Evolutionary conservation across 2,888 invertebrate species (phyloP).

Genomic region (Antheraea assamensis): DNA sequence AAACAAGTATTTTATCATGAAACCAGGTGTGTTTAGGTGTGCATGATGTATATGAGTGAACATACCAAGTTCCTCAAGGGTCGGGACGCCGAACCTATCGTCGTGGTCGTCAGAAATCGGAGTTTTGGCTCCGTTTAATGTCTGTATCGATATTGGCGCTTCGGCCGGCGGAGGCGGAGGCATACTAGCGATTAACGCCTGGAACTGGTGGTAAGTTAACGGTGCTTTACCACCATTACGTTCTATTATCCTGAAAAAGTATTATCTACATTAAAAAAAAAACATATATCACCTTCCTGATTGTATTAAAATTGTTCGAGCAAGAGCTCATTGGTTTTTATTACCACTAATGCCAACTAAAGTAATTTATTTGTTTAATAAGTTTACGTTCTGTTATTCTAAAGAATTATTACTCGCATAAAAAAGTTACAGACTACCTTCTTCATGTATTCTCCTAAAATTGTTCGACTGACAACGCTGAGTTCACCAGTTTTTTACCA

Average conservation of each 20-base stretch:
- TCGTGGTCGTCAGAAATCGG: conserved; percentile 90
- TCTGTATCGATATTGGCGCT: conserved; percentile 76
- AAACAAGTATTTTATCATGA: conserved; percentile 7
- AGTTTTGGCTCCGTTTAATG: conserved; percentile 84
- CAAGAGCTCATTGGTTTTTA: neutral
- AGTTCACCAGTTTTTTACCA: neutral
- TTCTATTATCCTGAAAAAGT: conserved; percentile 86
- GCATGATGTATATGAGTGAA: conserved; percentile 10
- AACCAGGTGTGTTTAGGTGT: neutral
- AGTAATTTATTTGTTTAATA: neutral
- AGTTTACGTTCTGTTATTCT: no score
- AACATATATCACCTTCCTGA: neutral
- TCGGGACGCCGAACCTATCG: conserved; percentile 91
- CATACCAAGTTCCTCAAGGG: conserved; percentile 90
- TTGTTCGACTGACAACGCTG: neutral
- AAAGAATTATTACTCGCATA: no score
- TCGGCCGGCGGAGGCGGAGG: conserved; percentile 87
- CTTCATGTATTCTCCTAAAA: no score
- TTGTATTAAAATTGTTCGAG: neutral
- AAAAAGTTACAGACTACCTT: no score
- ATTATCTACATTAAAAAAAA: neutral
- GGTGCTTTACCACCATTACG: conserved; percentile 91
- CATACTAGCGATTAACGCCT: conserved; percentile 89
- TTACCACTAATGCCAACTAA: neutral
- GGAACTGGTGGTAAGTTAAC: conserved; percentile 93